These are phyloP conservation scores for Seriola aureovittata DNA, from an alignment of 2,113 vertebrate species.

Conservation along the genomic window DNA sequence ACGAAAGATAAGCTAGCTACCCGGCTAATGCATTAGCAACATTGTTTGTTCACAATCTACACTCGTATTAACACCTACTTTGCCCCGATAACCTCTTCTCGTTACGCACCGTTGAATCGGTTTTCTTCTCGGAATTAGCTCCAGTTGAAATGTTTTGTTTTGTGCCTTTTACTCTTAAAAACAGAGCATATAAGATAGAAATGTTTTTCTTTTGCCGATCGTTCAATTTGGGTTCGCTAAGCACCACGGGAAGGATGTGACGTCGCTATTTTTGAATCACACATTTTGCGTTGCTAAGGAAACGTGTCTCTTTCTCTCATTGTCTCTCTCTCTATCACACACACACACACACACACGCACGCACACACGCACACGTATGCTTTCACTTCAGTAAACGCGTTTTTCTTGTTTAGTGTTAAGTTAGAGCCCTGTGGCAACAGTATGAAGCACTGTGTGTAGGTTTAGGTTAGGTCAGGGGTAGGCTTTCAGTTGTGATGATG, in stretches of 20 bases:
- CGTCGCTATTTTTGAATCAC: slow-evolving; percentile 86
- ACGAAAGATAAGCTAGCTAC: slow-evolving; percentile 48
- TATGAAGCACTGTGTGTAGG: too few species aligned
- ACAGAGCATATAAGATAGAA: slow-evolving; percentile 32
- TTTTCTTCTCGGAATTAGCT: not conserved
- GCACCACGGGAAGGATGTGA: slow-evolving; percentile 86
- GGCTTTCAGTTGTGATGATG: too few species aligned
- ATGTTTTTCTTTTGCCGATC: slow-evolving; percentile 67
- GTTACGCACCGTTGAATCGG: not conserved
- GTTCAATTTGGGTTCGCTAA: slow-evolving; percentile 66
- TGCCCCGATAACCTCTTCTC: slow-evolving; percentile 2
- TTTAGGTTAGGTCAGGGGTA: too few species aligned
- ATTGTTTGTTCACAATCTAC: slow-evolving; percentile 60
- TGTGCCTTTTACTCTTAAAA: slow-evolving; percentile 12
- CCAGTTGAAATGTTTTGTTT: not conserved
- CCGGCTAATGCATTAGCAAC: slow-evolving; percentile 66
- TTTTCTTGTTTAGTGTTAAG: too few species aligned
- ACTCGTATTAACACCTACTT: slow-evolving; percentile 46
- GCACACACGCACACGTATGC: not conserved
- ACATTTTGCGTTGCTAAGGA: slow-evolving; percentile 80
- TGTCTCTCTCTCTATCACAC: too few species aligned
- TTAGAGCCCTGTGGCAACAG: too few species aligned
- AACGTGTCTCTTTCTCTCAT: slow-evolving; percentile 52
- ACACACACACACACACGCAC: not conserved
- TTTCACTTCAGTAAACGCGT: too few species aligned